phyloP scores from a whole-genome alignment of 2,888 invertebrate genomes.

The Pseudanteris insignis region DNA sequence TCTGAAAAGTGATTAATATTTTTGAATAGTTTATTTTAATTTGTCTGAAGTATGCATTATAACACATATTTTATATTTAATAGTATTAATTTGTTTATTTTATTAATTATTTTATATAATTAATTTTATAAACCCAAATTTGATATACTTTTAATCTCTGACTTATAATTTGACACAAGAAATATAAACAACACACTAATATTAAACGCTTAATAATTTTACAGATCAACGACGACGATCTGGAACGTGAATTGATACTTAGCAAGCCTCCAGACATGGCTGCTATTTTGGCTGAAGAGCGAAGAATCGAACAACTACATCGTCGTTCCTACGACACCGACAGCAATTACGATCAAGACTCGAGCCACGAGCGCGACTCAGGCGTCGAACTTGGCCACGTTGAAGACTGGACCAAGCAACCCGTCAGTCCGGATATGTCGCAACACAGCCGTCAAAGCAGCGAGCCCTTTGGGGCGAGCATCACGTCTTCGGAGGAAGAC shows the following conservation, averaged over 20 bases:
- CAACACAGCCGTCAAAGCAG: constrained; percentile 84
- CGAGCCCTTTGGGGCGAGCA: constrained; percentile 78
- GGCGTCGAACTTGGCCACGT: constrained; percentile 77
- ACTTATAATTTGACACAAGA: no score
- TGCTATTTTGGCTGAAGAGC: constrained; percentile 81
- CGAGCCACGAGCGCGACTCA: constrained; percentile 74
- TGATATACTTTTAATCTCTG: no score
- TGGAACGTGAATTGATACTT: constrained; percentile 75
- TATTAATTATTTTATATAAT: no score
- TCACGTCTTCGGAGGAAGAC: constrained; percentile 80
- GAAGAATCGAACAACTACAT: constrained; percentile 80
- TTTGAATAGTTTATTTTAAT: no score
- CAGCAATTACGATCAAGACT: constrained; percentile 68
- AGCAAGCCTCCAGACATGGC: constrained; percentile 83
- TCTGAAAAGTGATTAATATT: no score
- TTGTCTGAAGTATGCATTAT: no score
- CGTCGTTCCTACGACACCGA: constrained; percentile 79
- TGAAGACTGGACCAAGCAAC: constrained; percentile 64
- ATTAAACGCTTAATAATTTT: no score
- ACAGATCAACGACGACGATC: constrained; percentile 73
- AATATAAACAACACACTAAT: no score
- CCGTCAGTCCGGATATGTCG: constrained; percentile 64
- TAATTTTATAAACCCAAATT: no score
- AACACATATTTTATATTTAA: no score
- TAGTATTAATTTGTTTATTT: no score